Percentiles rank a stretch among this genome's conserved stretches.
Conservation (phyloP, 2,888 invertebrate species). For the Rhamphomyia laevipes region DNA sequence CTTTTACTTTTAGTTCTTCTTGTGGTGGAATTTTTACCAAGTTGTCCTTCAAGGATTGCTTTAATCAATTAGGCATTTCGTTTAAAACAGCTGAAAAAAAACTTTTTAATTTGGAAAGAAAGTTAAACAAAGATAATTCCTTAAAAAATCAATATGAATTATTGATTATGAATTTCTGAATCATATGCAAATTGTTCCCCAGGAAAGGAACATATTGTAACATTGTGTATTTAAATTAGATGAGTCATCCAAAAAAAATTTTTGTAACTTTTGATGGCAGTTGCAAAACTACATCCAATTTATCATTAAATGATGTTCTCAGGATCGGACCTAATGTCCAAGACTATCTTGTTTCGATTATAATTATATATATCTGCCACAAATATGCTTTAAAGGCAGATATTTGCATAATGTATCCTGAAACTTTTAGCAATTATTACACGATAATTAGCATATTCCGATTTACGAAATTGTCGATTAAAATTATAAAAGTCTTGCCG, state of each 20-base stretch:
- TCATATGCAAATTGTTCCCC: too few species aligned
- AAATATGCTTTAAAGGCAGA: conserved; percentile 3
- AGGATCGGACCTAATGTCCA: conserved; percentile 1
- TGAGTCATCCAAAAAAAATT: conserved; percentile 1
- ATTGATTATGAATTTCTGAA: conserved; percentile 8
- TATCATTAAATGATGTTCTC: not conserved
- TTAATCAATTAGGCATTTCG: not conserved
- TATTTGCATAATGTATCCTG: too few species aligned
- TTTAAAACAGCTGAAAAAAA: not conserved
- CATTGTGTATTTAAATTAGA: conserved; percentile 1
- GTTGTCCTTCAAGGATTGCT: not conserved
- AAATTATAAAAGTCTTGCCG: not conserved
- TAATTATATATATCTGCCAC: conserved; percentile 9
- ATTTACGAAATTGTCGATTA: too few species aligned
- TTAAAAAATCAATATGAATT: conserved; percentile 1
- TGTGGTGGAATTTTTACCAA: not conserved
- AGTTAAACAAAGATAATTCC: not conserved
- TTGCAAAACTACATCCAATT: not conserved
- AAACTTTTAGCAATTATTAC: too few species aligned
- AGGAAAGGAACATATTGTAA: not conserved
- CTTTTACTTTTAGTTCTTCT: not conserved
- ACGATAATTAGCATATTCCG: too few species aligned
- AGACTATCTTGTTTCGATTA: conserved; percentile 8
- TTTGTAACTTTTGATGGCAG: not conserved
- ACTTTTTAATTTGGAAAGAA: not conserved